A percentile compares a stretch with the other conserved stretches of the same genome.
These are phyloP conservation scores for Stratiomys singularior DNA, from an alignment of 2,888 invertebrate species.

Conservation along the genomic window DNA sequence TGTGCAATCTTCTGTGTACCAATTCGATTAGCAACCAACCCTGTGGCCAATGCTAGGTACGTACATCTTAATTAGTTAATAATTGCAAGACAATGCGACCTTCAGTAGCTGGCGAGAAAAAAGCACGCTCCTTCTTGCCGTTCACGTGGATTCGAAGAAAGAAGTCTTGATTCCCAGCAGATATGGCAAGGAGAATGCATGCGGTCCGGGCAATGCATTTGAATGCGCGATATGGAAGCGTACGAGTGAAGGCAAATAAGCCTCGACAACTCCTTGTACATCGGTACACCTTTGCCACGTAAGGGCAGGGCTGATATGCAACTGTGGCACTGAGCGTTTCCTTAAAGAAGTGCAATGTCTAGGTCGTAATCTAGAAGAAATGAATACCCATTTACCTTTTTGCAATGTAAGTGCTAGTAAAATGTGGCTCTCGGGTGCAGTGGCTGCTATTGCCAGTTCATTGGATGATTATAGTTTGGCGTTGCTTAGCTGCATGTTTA, in stretches of 20 bases:
- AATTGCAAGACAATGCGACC: not conserved
- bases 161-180: constrained; percentile 1
- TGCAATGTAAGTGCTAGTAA: constrained; percentile 1
- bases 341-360: constrained; percentile 12
- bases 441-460: not conserved
- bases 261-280: not conserved
- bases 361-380: constrained; percentile 27
- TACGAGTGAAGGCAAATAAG: not conserved
- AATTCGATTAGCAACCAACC: constrained; percentile 12
- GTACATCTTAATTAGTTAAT: constrained; percentile 28
- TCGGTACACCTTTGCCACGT: not conserved
- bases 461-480: not conserved
- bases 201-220: not conserved
- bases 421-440: not conserved
- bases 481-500: constrained; percentile 16
- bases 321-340: not conserved
- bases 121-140: not conserved
- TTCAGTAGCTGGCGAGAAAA: not conserved
- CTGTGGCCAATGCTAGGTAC: too few species aligned
- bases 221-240: not conserved
- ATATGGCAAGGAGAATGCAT: not conserved
- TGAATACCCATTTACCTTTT: constrained; percentile 33
- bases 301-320: constrained; percentile 2
- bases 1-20: not conserved
- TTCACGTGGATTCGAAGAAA: not conserved